Base-by-base conservation (phyloP, 2,888 invertebrate genomes). In the Masnerella sp. region DNA sequence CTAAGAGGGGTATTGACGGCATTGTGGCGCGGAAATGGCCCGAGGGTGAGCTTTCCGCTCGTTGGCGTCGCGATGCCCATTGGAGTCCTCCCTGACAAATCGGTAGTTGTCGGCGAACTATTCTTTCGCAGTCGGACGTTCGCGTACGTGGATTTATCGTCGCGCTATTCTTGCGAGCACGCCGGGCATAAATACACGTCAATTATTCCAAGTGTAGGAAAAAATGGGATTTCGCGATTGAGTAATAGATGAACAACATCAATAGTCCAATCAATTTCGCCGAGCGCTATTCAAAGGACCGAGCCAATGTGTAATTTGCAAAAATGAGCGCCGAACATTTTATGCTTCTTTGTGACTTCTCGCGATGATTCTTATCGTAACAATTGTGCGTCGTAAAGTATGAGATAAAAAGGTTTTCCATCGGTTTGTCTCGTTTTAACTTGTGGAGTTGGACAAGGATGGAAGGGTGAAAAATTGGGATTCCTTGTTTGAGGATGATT, bases 1-100 rank as follows among this genome's bases (percentile, higher is more conserved):
- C 73, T 79, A 80, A 83, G 82, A 81, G 80, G 75, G 78, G 75
- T 80, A 83, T 83, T 83, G 80, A 84, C 73, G 80, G 78, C 78
- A 85, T 85, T 86, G 84, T 84, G 79, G 76, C 79, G 49, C 74
- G 71, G 81, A 79, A 81, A 81, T 78, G 78, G 79, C 74, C 73
- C 78, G 78, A 81, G 85, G 83, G 82, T 79, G 82, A 84, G 81
- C 82, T 84, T 85, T 84, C 83, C 83, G 84, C 80, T 84, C 83
- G 84, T 84, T 85, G 84, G 83, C 81, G 84, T 84, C 84, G 85
- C 83, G 82, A 83, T 74, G 68, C 80, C 80, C 79, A 83, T 84
- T 84, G 79, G 81, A 86, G 84, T 84, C 83, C 85, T 84, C 82
- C 80, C 82, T 86, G 87, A 87, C 86, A 86, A 87, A 87, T 87